Conservation (phyloP, 2,113 vertebrate species). For the human region DNA sequence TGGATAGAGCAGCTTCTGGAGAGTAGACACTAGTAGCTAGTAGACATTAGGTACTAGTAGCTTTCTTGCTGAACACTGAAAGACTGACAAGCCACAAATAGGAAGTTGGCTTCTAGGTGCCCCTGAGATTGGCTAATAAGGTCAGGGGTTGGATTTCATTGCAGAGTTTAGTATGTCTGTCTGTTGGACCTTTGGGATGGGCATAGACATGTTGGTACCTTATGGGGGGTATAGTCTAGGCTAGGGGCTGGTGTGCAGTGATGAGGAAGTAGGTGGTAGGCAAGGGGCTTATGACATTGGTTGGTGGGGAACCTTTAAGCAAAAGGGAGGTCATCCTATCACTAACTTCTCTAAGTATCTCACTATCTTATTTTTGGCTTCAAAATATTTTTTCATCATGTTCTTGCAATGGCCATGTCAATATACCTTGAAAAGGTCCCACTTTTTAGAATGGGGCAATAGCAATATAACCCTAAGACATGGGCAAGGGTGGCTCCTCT, state of each 20-base stretch:
- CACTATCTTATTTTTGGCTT: background rate
- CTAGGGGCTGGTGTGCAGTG: background rate
- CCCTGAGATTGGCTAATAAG: background rate
- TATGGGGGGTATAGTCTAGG: background rate
- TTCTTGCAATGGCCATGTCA: background rate
- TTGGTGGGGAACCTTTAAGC: background rate
- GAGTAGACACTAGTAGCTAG: background rate
- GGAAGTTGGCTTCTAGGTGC: background rate
- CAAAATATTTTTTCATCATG: background rate
- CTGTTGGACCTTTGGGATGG: background rate
- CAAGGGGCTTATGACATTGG: background rate
- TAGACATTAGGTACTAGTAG: background rate
- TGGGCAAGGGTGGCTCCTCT: background rate
- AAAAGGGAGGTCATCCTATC: background rate
- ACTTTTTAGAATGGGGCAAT: background rate
- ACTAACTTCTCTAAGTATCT: background rate
- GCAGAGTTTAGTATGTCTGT: background rate
- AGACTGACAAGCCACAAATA: background rate
- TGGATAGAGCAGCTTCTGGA: conserved; percentile 2
- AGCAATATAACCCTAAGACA: background rate
- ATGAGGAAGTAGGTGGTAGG: background rate
- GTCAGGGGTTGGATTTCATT: background rate
- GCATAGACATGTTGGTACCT: background rate
- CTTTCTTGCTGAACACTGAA: background rate
- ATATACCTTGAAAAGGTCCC: background rate